phyloP scores from a whole-genome alignment of 2,797 vertebrate genomes.

The Lepus townsendii region DNA sequence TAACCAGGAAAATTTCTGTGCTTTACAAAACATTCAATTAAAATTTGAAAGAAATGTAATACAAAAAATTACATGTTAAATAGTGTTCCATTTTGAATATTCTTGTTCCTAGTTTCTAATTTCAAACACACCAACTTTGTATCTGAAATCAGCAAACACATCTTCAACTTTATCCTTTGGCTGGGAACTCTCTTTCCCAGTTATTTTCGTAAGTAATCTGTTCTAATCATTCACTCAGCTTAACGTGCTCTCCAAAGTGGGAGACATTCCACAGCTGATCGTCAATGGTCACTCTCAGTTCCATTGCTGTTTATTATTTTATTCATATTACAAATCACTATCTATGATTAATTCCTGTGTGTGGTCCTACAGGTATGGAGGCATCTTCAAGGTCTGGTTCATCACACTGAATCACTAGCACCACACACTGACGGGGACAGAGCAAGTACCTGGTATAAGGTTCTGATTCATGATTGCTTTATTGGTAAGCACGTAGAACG shows the following conservation, averaged over 20 bases:
- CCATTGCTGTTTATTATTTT: neutral
- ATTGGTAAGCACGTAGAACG: neutral
- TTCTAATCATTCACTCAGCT: neutral
- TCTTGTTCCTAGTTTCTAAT: neutral
- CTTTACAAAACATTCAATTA: neutral
- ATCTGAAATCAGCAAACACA: neutral
- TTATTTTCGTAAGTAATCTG: neutral
- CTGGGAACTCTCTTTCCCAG: neutral
- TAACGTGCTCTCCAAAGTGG: neutral
- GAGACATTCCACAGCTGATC: neutral
- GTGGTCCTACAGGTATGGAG: neutral
- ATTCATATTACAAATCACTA: neutral
- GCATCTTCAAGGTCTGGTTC: neutral
- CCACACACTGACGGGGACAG: neutral
- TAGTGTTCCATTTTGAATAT: neutral
- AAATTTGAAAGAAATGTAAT: neutral
- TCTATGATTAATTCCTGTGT: neutral
- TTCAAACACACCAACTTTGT: neutral
- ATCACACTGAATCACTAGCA: neutral
- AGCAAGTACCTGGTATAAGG: neutral
- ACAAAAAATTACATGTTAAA: neutral
- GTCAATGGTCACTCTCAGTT: neutral
- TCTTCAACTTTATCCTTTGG: neutral
- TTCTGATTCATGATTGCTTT: neutral
- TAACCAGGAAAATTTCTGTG: neutral